A percentile compares a stretch with the other conserved stretches of the same genome.
These are phyloP conservation scores for Lucifuga dentata DNA, from an alignment of 2,113 vertebrate genomes.

Conservation along the genomic window DNA sequence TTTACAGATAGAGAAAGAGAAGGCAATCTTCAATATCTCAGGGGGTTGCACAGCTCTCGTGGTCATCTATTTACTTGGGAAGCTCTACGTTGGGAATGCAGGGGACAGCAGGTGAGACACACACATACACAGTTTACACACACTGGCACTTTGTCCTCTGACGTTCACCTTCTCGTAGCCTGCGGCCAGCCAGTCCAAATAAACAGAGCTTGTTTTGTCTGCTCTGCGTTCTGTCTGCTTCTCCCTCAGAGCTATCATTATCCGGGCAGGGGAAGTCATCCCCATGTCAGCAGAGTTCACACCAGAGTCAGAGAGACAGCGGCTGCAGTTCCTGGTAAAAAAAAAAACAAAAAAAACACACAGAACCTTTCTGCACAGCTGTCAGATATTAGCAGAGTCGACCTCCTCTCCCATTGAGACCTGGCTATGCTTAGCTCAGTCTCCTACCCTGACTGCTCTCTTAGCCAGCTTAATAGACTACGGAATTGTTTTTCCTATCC, in stretches of 20 bases:
- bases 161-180: not conserved
- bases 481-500: conserved; percentile 66
- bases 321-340: conserved; percentile 97
- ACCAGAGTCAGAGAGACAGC: conserved; percentile 94
- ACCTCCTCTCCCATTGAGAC: conserved; percentile 57
- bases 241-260: conserved; percentile 82
- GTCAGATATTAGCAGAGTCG: conserved; percentile 53
- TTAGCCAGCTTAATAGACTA: conserved; percentile 49
- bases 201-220: conserved; percentile 44
- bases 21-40: conserved; percentile 88
- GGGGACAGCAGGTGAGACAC: conserved; percentile 93
- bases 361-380: conserved; percentile 44
- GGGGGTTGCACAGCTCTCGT: conserved; percentile 95
- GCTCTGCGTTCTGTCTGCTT: conserved; percentile 10
- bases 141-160: not conserved
- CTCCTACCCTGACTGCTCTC: conserved; percentile 37
- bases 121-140: not conserved
- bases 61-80: conserved; percentile 89
- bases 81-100: conserved; percentile 95
- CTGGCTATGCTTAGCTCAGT: conserved; percentile 41
- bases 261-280: conserved; percentile 91
- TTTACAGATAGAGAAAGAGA: conserved; percentile 92
- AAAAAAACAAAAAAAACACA: not conserved
- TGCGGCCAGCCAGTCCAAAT: conserved; percentile 16
- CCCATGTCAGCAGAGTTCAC: conserved; percentile 98